phyloP scores from a whole-genome alignment of 2,113 vertebrate genomes.

The Hippocampus barbouri region DNA sequence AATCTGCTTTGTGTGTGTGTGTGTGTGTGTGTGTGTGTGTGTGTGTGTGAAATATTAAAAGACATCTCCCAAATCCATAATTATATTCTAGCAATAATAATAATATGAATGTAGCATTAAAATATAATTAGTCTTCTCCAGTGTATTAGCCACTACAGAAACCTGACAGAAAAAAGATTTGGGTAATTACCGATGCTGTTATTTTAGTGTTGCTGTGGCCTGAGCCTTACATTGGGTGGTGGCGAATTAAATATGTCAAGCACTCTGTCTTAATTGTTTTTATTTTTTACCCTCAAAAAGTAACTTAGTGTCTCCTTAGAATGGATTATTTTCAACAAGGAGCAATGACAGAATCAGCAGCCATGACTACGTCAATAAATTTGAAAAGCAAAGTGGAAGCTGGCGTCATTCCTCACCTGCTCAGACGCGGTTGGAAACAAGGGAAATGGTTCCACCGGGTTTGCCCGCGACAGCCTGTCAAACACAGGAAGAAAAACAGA shows the following conservation, averaged over 20 bases:
- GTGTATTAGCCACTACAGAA: too few species aligned
- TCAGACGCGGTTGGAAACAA: slow-evolving; percentile 44
- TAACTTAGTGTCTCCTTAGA: not conserved
- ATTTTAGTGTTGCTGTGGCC: too few species aligned
- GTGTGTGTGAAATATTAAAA: too few species aligned
- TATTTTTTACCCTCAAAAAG: not conserved
- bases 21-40: too few species aligned
- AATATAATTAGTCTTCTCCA: too few species aligned
- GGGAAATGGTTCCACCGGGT: slow-evolving; percentile 12
- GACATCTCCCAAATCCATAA: not conserved
- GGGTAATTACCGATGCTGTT: too few species aligned
- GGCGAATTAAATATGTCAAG: not conserved
- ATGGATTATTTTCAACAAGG: not conserved
- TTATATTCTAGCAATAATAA: not conserved
- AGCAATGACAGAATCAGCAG: slow-evolving; percentile 12
- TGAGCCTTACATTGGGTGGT: too few species aligned
- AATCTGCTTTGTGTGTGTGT: too few species aligned
- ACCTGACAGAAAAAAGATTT: too few species aligned
- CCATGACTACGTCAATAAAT: not conserved
- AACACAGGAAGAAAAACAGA: slow-evolving; percentile 38
- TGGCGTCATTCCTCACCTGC: slow-evolving; percentile 33
- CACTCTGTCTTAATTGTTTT: not conserved
- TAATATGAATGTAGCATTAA: too few species aligned
- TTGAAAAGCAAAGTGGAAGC: slow-evolving; percentile 5
- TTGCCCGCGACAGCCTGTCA: slow-evolving; percentile 38